These are phyloP conservation scores for Ancistrus triradiatus DNA, from an alignment of 2,113 vertebrate species.

Conservation along the genomic window DNA sequence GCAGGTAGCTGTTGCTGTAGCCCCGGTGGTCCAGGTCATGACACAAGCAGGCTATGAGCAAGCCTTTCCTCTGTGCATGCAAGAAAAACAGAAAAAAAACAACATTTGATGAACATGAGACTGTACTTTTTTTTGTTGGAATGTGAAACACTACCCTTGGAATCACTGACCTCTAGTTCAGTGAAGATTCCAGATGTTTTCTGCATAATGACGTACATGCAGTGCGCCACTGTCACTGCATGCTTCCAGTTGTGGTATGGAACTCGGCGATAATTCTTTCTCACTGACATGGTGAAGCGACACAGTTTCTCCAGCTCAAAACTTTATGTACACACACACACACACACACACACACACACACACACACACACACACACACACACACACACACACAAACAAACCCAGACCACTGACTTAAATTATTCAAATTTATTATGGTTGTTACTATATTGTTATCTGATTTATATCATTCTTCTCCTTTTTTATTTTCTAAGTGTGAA, in stretches of 20 bases:
- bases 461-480: too few relatives aligned
- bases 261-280: constrained; percentile 95
- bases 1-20: constrained; percentile 94
- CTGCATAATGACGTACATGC: constrained; percentile 95
- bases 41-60: constrained; percentile 92
- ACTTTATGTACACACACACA: constrained; percentile 58
- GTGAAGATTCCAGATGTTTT: constrained; percentile 84
- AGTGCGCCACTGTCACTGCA: constrained; percentile 90
- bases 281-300: constrained; percentile 96
- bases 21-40: constrained; percentile 97
- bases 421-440: too few relatives aligned
- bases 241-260: constrained; percentile 99
- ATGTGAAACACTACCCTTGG: too few relatives aligned
- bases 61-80: constrained; percentile 81
- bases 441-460: too few relatives aligned
- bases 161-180: constrained; percentile 82
- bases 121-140: too few relatives aligned
- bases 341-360: background rate
- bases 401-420: too few relatives aligned
- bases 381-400: background rate
- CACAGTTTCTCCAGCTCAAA: constrained; percentile 96
- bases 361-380: background rate
- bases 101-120: background rate
- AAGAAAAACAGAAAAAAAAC: background rate
- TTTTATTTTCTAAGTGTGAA: too few relatives aligned